A percentile compares a stretch with the other conserved stretches of the same genome.
Conservation (phyloP, 2,113 vertebrate genomes). For the Camelus bactrianus region DNA sequence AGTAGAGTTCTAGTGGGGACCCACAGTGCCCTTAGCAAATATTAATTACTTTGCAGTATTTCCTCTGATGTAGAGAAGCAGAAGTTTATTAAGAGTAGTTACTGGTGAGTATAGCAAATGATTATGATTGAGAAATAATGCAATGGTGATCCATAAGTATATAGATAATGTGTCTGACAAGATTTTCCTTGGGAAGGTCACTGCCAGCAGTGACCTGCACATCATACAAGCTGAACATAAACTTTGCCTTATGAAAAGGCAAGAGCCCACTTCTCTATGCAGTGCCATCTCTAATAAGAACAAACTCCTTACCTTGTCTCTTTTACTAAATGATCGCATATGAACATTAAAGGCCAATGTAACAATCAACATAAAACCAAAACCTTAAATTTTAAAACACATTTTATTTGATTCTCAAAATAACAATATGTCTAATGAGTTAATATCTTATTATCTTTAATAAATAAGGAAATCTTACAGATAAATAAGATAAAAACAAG, state of each 20-base stretch:
- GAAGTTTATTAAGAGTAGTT: background rate
- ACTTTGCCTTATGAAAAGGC: background rate
- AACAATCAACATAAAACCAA: constrained; percentile 6
- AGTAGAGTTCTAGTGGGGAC: background rate
- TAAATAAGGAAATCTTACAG: background rate
- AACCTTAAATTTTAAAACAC: background rate
- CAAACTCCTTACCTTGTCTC: background rate
- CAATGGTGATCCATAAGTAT: background rate
- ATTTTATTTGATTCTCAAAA: constrained; percentile 21
- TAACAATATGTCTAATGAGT: background rate
- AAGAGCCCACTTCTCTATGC: background rate
- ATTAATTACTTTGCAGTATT: constrained; percentile 5
- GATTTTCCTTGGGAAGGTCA: background rate
- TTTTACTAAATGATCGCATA: background rate
- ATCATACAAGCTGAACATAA: background rate
- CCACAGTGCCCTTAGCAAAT: background rate
- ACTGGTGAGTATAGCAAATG: background rate
- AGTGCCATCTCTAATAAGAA: background rate
- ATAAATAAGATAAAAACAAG: background rate
- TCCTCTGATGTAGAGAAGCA: background rate
- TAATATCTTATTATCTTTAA: background rate
- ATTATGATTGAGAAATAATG: background rate
- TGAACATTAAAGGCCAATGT: background rate
- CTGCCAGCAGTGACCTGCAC: background rate
- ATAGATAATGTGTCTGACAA: background rate